Percentiles rank a stretch among this genome's conserved stretches.
These are phyloP conservation scores for Zoanthus sociatus DNA, from an alignment of 92 coral and sea anemone genomes.

Conservation along the genomic window DNA sequence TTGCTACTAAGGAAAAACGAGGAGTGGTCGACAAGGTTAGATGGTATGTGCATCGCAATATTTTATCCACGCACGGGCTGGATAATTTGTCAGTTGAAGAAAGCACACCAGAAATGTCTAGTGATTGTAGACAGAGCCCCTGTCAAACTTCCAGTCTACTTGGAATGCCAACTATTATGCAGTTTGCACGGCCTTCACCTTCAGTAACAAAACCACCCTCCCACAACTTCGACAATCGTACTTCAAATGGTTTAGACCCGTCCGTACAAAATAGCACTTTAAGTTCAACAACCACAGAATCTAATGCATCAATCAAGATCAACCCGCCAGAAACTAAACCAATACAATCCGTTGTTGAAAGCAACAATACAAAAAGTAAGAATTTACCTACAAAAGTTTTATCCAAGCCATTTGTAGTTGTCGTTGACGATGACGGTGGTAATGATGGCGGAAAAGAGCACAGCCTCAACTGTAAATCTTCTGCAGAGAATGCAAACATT, in stretches of 20 bases:
- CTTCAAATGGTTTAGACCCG: not conserved
- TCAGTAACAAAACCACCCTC: constrained; percentile 10
- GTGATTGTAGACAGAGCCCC: constrained; percentile 31
- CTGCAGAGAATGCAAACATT: not conserved
- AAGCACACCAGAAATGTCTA: constrained; percentile 11
- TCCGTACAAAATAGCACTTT: not conserved
- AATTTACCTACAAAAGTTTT: not conserved
- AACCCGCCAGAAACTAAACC: not conserved
- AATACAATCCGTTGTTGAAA: not conserved
- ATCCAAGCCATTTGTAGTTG: constrained; percentile 23
- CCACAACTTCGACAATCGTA: not conserved
- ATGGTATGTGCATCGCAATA: constrained; percentile 87
- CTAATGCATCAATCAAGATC: not conserved
- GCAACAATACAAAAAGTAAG: not conserved
- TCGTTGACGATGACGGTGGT: constrained; percentile 20
- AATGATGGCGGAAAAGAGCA: not conserved
- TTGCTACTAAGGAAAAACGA: constrained; percentile 90
- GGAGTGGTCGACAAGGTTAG: constrained; percentile 62
- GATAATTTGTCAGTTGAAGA: constrained; percentile 32
- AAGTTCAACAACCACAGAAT: not conserved
- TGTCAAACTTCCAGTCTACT: constrained; percentile 18
- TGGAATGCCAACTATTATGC: constrained; percentile 46
- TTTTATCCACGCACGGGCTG: constrained; percentile 70
- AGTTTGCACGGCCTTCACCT: constrained; percentile 31
- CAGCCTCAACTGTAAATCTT: not conserved